Conservation (phyloP, 2,888 invertebrate genomes). For the Ecdyonurus torrentis region DNA sequence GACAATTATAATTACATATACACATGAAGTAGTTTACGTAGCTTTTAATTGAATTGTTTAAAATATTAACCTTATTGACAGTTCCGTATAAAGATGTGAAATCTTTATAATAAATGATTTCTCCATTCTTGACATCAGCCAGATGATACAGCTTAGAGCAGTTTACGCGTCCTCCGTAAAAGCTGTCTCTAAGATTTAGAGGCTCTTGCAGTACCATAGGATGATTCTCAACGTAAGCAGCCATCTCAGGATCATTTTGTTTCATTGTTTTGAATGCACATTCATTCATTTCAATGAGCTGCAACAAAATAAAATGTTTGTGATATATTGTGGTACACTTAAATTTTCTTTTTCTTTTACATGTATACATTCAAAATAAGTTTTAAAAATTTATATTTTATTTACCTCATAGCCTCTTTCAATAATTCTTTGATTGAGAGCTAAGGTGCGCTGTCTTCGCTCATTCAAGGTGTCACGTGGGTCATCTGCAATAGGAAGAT, state of each 20-base stretch:
- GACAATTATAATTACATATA: not conserved
- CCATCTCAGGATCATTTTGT: not conserved
- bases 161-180: conserved; percentile 1
- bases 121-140: not conserved
- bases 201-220: not conserved
- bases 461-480: not conserved
- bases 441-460: not conserved
- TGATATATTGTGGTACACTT: too few species aligned
- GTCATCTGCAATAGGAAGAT: not conserved
- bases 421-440: not conserved
- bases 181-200: not conserved
- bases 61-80: not conserved
- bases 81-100: not conserved
- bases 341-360: too few species aligned
- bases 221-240: not conserved
- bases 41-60: not conserved
- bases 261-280: not conserved
- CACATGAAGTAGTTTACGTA: too few species aligned
- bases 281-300: not conserved
- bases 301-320: not conserved
- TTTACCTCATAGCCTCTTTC: not conserved
- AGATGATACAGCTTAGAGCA: not conserved
- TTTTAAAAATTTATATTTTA: too few species aligned
- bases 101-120: not conserved
- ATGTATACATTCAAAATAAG: too few species aligned